A percentile compares a stretch with the other conserved stretches of the same genome.
These are phyloP conservation scores for Turdus rufiventris DNA, from an alignment of 2,113 vertebrate species.

Conservation along the genomic window DNA sequence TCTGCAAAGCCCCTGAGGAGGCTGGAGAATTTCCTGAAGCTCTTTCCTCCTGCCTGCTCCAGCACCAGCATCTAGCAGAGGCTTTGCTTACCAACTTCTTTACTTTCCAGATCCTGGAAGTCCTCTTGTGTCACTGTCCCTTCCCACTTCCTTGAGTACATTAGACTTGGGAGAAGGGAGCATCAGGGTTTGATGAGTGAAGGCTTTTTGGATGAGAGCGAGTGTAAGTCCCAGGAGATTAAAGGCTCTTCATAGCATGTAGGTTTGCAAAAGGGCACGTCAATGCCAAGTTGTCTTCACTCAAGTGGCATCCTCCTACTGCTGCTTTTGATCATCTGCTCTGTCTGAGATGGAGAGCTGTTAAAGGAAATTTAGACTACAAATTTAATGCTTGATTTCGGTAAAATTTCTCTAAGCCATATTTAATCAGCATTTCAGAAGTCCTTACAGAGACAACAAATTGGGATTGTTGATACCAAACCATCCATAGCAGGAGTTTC, in stretches of 20 bases:
- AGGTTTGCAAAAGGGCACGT: background rate
- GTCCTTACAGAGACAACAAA: background rate
- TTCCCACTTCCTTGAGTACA: background rate
- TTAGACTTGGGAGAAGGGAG: background rate
- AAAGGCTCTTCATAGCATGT: background rate
- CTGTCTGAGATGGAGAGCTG: accelerated
- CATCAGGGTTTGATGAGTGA: background rate
- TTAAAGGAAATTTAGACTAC: background rate
- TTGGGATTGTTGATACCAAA: background rate
- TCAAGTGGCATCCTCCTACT: constrained; percentile 2
- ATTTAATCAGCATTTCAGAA: background rate
- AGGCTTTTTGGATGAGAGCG: background rate
- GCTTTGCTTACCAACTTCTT: background rate
- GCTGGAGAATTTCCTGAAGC: constrained; percentile 45
- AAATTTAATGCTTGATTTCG: background rate
- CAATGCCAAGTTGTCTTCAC: constrained; percentile 26
- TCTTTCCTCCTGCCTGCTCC: background rate
- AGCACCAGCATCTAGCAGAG: background rate
- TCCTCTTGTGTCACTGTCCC: background rate
- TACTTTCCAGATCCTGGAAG: background rate
- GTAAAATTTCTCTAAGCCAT: background rate
- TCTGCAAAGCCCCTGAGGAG: constrained; percentile 46
- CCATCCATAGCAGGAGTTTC: background rate
- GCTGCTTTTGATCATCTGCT: background rate
- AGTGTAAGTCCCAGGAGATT: background rate